Conservation (phyloP, 2,888 invertebrate genomes). For the Agriopis marginaria region DNA sequence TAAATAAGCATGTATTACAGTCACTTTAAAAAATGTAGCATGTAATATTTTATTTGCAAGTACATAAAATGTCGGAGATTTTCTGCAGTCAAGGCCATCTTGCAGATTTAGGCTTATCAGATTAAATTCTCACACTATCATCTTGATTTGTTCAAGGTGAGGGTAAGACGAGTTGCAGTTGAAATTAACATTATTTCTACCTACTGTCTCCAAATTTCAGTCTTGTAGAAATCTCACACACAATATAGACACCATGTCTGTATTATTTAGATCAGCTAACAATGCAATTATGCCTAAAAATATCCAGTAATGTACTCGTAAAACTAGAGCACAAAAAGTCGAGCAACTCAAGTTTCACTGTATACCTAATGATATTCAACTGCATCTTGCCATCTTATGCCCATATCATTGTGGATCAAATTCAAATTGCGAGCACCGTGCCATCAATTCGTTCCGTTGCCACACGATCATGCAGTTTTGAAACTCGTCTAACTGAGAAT, state of each 20-base stretch:
- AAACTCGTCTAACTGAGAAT: constrained; percentile 40
- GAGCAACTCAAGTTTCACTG: background rate
- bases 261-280: no score
- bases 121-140: constrained; percentile 34
- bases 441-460: constrained; percentile 43
- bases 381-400: constrained; percentile 7
- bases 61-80: constrained; percentile 33
- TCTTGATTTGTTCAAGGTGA: constrained; percentile 22
- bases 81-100: constrained; percentile 39
- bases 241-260: no score
- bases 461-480: constrained; percentile 52
- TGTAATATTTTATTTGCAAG: constrained; percentile 27
- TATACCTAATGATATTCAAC: constrained; percentile 9
- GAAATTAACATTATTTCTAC: background rate
- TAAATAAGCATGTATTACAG: constrained; percentile 30
- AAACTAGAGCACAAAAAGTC: background rate
- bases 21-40: constrained; percentile 33
- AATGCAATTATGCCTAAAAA: no score
- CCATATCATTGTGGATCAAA: constrained; percentile 42
- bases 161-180: background rate
- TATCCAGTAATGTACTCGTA: no score
- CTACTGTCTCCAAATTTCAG: no score
- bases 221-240: no score
- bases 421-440: constrained; percentile 34
- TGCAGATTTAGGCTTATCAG: constrained; percentile 37